phyloP scores from a whole-genome alignment of 2,113 vertebrate genomes.

The Channa argus region DNA sequence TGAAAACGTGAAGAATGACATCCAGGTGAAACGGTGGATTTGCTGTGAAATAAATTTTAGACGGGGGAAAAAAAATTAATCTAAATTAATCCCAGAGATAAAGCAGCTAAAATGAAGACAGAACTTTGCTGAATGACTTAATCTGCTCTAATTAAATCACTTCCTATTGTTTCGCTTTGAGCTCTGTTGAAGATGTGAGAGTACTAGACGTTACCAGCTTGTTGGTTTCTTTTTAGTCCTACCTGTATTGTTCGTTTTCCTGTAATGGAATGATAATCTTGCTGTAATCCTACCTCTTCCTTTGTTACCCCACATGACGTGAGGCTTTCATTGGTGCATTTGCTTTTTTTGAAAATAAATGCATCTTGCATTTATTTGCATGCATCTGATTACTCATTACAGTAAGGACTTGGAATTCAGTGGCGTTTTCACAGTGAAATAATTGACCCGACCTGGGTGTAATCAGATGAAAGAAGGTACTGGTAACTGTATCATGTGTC shows the following conservation, averaged over 20 bases:
- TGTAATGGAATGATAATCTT: background rate
- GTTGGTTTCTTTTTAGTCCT: constrained; percentile 15
- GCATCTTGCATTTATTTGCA: no score
- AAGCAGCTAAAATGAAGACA: background rate
- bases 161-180: constrained; percentile 8
- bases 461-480: background rate
- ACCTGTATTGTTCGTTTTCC: constrained; percentile 5
- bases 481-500: background rate
- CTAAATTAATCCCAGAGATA: no score
- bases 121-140: background rate
- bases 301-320: constrained; percentile 10
- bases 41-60: background rate
- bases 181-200: background rate
- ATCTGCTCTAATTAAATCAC: background rate
- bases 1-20: background rate
- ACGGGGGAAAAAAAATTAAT: background rate
- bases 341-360: constrained; percentile 21
- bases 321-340: constrained; percentile 22
- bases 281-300: constrained; percentile 20
- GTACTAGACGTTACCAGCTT: background rate
- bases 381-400: constrained; percentile 19
- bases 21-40: background rate
- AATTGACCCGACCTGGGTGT: background rate
- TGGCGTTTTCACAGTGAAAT: background rate
- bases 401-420: background rate